phyloP scores from a whole-genome alignment of 2,113 vertebrate genomes.

The Ciconia stormi region DNA sequence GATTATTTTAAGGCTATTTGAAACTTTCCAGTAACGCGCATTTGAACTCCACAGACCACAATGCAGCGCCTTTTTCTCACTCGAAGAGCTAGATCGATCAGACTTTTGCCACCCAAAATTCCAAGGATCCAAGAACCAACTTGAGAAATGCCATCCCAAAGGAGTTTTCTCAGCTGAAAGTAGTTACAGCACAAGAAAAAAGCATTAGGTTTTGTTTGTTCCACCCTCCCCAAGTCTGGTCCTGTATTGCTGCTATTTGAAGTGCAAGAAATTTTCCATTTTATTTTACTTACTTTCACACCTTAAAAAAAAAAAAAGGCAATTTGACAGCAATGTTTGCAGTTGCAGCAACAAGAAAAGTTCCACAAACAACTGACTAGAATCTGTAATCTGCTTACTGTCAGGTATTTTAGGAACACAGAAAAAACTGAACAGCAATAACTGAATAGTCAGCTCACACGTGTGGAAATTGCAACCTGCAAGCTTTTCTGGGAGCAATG shows the following conservation, averaged over 20 bases:
- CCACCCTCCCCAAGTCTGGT: neutral
- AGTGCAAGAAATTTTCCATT: neutral
- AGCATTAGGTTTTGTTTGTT: neutral
- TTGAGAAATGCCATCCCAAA: neutral
- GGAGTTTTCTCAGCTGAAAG: neutral
- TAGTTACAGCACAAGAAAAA: neutral
- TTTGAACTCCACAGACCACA: neutral
- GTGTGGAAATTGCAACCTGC: neutral
- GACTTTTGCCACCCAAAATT: neutral
- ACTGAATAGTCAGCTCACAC: neutral
- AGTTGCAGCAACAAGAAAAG: neutral
- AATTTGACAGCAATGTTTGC: neutral
- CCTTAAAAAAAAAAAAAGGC: neutral
- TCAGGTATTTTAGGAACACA: neutral
- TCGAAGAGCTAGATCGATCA: fast-evolving
- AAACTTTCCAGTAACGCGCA: neutral
- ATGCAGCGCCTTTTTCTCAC: neutral
- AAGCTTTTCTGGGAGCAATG: neutral
- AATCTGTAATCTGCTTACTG: neutral
- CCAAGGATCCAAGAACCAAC: neutral
- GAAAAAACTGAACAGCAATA: neutral
- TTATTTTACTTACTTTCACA: neutral
- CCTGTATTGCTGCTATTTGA: neutral
- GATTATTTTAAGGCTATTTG: neutral
- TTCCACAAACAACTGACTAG: neutral